Base-by-base conservation (phyloP, 35 echinoderm and acorn worm genomes). In the Patiria miniata region DNA sequence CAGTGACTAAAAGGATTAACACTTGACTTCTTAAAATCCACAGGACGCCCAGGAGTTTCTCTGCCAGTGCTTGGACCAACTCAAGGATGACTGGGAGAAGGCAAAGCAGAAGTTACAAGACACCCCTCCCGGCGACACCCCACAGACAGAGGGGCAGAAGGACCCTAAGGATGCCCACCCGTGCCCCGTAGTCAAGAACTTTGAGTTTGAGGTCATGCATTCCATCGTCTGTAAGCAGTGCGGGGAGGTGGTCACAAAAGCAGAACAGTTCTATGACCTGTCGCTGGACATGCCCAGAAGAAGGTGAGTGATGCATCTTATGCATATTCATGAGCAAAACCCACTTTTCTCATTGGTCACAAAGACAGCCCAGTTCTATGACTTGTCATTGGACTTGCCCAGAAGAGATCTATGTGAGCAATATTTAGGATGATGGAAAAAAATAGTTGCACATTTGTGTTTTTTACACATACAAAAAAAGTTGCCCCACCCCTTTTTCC, bases 31-130 rank as follows among this genome's bases (percentile, higher is more conserved):
- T 47, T 47, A 12, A n/a, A n/a, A 47, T 37, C 87, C 83, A 6
- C 51, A 99, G 96, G 96, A 99, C 90, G 96, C 96, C 1, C 96
- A 99, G 68, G 96, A 99, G 79, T 99, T 99, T 37, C 86, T 99
- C 4, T 92, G 89, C 79, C 96, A 99, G 73, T 99, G 96, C 53
- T 77, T 99, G n/a, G 96, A 99, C 50, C 96, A 99, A 84, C 96
- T 99, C 37, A 99, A 99, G 61, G 96, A 99, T 26, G 96, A 99
- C 77, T 87, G 87, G 0, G 82, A 95, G 21, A 87, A 77, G 53
- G 79, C 90, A 40, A 94, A 95, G 77, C 94, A 92, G 21, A 61
- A 61, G 38, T 39, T 36, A 1, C 17, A 19, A 22, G 39, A 18
- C 38, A 2, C 42, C 15, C 29, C 59, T 8, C 18, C 22, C 8